phyloP scores from a whole-genome alignment of 2,113 vertebrate genomes.

The Verasper variegatus region DNA sequence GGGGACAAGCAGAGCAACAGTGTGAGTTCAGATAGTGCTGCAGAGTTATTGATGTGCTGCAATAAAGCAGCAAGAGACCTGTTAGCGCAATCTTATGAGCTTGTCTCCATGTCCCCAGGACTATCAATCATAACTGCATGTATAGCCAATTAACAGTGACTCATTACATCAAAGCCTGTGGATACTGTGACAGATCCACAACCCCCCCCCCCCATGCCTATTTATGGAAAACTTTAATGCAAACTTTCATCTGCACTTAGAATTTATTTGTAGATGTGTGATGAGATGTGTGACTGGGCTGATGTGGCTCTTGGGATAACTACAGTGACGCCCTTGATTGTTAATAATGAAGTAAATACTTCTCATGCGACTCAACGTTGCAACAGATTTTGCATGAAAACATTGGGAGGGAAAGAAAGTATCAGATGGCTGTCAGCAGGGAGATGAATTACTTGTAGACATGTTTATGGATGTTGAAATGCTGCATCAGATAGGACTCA shows the following conservation, averaged over 20 bases:
- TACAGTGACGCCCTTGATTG: constrained; percentile 23
- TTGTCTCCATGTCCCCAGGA: constrained; percentile 30
- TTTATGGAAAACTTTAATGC: constrained; percentile 4
- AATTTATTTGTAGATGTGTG: neutral
- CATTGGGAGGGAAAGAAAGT: neutral
- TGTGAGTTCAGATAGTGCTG: constrained; percentile 51
- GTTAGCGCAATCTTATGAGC: constrained; percentile 52
- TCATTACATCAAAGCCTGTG: constrained; percentile 3
- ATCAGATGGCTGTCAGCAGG: constrained; percentile 26
- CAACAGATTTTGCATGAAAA: constrained; percentile 32
- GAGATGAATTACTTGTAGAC: constrained; percentile 18
- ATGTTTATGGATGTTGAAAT: neutral
- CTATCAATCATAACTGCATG: constrained; percentile 51
- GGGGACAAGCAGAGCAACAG: constrained; percentile 43
- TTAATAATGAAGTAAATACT: constrained; percentile 42
- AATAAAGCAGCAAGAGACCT: constrained; percentile 57
- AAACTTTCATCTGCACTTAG: constrained; percentile 3
- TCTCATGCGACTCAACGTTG: constrained; percentile 26
- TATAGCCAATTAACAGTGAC: constrained; percentile 42
- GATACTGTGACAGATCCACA: neutral
- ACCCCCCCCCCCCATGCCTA: neutral
- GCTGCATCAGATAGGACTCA: constrained; percentile 4
- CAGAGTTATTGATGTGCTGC: constrained; percentile 59
- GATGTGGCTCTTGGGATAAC: constrained; percentile 9
- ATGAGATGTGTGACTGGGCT: constrained; percentile 11